These are phyloP conservation scores for Parazoanthus darwini DNA, from an alignment of 92 coral and sea anemone species.

Conservation along the genomic window DNA sequence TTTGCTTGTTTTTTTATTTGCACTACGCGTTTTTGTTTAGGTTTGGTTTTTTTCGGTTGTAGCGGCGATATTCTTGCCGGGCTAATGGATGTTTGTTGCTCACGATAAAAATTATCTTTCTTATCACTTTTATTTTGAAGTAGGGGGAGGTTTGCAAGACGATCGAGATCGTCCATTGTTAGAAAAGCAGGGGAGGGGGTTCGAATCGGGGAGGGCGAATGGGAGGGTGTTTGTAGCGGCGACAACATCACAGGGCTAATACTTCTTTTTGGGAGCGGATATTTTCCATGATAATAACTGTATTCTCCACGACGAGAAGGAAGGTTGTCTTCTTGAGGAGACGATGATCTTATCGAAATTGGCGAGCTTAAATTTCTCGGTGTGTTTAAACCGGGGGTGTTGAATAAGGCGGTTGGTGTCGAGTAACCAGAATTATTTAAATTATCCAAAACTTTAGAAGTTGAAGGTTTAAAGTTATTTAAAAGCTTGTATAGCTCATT, in stretches of 20 bases:
- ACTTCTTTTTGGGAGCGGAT: conserved; percentile 14
- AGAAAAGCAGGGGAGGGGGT: conserved; percentile 3
- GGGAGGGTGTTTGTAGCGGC: background rate
- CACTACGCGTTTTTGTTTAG: conserved; percentile 14
- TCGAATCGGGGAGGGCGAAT: background rate
- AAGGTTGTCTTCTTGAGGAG: conserved; percentile 14
- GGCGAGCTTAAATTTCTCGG: conserved; percentile 7
- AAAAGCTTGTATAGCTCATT: too few species aligned
- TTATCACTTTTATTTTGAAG: background rate
- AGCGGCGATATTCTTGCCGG: background rate
- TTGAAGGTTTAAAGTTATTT: conserved; percentile 3
- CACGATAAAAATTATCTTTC: background rate
- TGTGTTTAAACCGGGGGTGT: conserved; percentile 15
- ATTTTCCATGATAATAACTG: conserved; percentile 8
- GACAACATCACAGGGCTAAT: conserved; percentile 1
- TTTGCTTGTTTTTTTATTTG: conserved; percentile 2
- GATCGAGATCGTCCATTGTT: conserved; percentile 8
- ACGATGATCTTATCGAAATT: conserved; percentile 12
- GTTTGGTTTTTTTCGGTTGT: conserved; percentile 13
- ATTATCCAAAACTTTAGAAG: conserved; percentile 1
- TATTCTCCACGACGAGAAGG: conserved; percentile 12
- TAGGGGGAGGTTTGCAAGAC: conserved; percentile 12
- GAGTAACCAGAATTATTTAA: conserved; percentile 8
- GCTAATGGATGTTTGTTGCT: conserved; percentile 13
- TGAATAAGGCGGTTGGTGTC: conserved; percentile 6